Evolutionary conservation across 1,140 invertebrate species (phyloP).

Genomic region (Drosophila sp.): DNA sequence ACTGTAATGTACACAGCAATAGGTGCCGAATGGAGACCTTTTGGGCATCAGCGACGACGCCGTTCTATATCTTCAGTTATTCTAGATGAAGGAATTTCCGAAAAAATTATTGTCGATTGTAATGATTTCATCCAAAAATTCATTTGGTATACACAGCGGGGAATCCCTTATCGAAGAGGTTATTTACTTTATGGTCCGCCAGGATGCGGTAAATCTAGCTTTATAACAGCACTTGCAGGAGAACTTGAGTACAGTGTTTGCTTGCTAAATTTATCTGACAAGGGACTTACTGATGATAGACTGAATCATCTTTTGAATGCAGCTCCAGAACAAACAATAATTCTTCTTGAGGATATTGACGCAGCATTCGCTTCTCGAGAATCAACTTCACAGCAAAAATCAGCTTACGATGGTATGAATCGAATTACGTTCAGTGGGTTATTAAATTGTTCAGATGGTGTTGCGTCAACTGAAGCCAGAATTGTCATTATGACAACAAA

Average conservation of each 20-base stretch:
- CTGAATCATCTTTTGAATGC: slow-evolving; percentile 95
- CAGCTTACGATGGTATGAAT: slow-evolving; percentile 96
- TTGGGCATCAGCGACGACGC: slow-evolving; percentile 95
- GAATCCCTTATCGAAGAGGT: slow-evolving; percentile 91
- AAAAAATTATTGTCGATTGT: slow-evolving; percentile 93
- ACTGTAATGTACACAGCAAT: no score
- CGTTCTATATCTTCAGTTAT: slow-evolving; percentile 96
- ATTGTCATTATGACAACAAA: slow-evolving; percentile 99
- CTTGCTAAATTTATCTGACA: slow-evolving; percentile 97
- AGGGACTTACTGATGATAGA: slow-evolving; percentile 97
- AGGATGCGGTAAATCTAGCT: slow-evolving; percentile 99
- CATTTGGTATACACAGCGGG: slow-evolving; percentile 96
- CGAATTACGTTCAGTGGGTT: slow-evolving; percentile 98
- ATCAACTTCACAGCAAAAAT: slow-evolving; percentile 88
- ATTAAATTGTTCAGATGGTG: slow-evolving; percentile 98
- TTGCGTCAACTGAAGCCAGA: slow-evolving; percentile 97
- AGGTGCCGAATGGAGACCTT: slow-evolving; percentile 96
- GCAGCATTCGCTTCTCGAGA: slow-evolving; percentile 97
- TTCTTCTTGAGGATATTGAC: slow-evolving; percentile 98
- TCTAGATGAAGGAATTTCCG: slow-evolving; percentile 91
- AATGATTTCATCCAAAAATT: slow-evolving; percentile 95
- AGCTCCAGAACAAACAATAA: slow-evolving; percentile 96
- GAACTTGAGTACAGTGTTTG: slow-evolving; percentile 98
- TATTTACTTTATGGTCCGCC: slow-evolving; percentile 98
- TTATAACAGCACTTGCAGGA: slow-evolving; percentile 96